Evolutionary conservation across 2,797 vertebrate species (phyloP).

Genomic region (Xerus rutilus): DNA sequence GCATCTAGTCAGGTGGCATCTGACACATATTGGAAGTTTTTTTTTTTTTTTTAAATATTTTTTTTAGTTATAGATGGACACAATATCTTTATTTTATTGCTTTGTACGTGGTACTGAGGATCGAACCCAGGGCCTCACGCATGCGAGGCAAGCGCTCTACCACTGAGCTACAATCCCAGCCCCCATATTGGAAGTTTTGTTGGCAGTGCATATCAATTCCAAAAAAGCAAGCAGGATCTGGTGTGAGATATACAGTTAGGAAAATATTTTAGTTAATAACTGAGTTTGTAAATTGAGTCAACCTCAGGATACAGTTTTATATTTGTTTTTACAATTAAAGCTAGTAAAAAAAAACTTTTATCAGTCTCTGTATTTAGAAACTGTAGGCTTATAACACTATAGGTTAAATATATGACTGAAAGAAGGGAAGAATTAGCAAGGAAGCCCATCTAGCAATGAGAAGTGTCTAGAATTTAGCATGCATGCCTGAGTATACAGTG

Average conservation of each 20-base stretch:
- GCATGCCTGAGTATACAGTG: too few species aligned
- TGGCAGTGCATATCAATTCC: background rate
- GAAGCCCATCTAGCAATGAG: background rate
- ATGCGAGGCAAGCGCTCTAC: too few species aligned
- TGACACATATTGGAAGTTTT: slow-evolving; percentile 34
- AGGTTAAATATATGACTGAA: background rate
- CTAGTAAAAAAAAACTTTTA: background rate
- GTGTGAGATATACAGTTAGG: slow-evolving; percentile 21
- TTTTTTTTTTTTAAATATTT: too few species aligned
- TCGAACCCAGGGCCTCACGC: too few species aligned
- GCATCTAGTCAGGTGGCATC: slow-evolving; percentile 26
- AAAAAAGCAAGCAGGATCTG: slow-evolving; percentile 16
- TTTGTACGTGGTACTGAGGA: too few species aligned
- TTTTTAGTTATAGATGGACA: too few species aligned
- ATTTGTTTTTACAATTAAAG: slow-evolving; percentile 7
- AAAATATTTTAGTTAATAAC: slow-evolving; percentile 60
- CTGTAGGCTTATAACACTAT: background rate
- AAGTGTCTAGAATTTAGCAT: background rate
- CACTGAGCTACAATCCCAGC: too few species aligned
- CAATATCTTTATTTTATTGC: too few species aligned
- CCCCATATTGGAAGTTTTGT: slow-evolving; percentile 37
- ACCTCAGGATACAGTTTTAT: slow-evolving; percentile 16
- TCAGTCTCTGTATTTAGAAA: background rate
- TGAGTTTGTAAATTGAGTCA: slow-evolving; percentile 49
- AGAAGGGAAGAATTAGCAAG: background rate